These are phyloP conservation scores for Rallus limicola DNA, from an alignment of 2,113 vertebrate genomes.

Conservation along the genomic window DNA sequence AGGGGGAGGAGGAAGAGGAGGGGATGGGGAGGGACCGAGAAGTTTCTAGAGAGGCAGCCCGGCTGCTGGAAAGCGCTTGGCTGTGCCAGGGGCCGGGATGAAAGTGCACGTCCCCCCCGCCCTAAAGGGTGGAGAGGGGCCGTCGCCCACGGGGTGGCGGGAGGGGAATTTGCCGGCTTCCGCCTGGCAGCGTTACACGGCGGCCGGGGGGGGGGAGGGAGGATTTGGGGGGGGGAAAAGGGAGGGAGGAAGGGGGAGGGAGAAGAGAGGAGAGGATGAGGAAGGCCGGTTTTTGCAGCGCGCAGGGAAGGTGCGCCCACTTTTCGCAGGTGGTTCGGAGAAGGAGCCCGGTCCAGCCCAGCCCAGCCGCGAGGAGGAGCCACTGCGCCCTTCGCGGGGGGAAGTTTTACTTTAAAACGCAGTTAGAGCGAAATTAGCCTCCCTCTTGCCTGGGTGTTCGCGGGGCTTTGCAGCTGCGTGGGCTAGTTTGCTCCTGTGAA, in stretches of 20 bases:
- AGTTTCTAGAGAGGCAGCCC: constrained; percentile 13
- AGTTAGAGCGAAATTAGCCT: accelerated
- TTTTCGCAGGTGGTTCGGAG: neutral
- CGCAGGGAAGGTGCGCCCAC: neutral
- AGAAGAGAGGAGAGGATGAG: neutral
- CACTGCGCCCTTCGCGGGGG: neutral
- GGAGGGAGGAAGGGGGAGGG: neutral
- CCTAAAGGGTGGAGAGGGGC: neutral
- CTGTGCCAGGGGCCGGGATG: neutral
- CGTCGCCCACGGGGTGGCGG: accelerated
- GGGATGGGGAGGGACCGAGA: neutral
- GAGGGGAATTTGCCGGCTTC: too few relatives aligned
- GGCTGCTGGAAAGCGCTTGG: neutral
- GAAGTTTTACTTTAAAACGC: too few relatives aligned
- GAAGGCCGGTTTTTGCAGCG: neutral
- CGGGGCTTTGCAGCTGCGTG: too few relatives aligned
- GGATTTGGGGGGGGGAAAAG: too few relatives aligned
- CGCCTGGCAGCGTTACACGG: too few relatives aligned
- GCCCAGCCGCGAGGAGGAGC: neutral
- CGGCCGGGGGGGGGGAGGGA: too few relatives aligned
- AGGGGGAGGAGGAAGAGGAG: neutral
- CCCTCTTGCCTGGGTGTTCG: accelerated
- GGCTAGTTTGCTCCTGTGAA: accelerated
- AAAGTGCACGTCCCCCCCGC: neutral
- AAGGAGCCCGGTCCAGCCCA: too few relatives aligned